Conservation (phyloP, 2,113 vertebrate species). For the Eublepharis macularius region DNA sequence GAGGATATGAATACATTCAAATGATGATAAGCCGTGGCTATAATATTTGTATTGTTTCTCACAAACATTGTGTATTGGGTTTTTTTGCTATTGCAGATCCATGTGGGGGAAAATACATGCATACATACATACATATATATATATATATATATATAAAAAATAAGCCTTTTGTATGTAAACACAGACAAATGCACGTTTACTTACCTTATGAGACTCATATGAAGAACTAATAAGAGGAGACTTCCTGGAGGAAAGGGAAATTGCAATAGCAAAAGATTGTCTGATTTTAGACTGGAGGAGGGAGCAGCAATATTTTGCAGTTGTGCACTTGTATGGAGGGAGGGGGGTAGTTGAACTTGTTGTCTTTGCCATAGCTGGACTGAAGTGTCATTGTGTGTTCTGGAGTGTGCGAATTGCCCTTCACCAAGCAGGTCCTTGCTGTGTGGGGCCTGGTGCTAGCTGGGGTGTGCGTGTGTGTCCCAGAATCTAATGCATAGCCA, state of each 20-base stretch:
- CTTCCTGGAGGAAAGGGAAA: not conserved
- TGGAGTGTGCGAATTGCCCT: constrained; percentile 22
- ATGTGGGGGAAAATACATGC: constrained; percentile 46
- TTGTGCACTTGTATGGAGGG: constrained; percentile 43
- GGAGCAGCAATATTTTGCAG: not conserved
- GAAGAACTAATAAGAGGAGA: constrained; percentile 72
- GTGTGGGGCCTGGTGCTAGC: constrained; percentile 19
- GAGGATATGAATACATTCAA: constrained; percentile 64
- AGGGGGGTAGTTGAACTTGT: constrained; percentile 43
- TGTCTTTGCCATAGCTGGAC: constrained; percentile 45
- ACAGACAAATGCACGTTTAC: constrained; percentile 71
- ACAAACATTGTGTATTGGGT: constrained; percentile 47
- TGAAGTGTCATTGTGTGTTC: constrained; percentile 47
- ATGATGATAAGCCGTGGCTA: constrained; percentile 82
- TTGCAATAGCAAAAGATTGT: not conserved
- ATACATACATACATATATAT: constrained; percentile 57
- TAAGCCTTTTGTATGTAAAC: constrained; percentile 79
- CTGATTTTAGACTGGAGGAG: constrained; percentile 14
- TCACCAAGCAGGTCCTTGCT: constrained; percentile 25
- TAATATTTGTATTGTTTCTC: constrained; percentile 76
- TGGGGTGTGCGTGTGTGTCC: constrained; percentile 19
- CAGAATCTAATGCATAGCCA: not conserved
- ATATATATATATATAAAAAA: constrained; percentile 58
- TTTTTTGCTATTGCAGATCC: constrained; percentile 79
- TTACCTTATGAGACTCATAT: constrained; percentile 70